Evolutionary conservation across 2,797 vertebrate genomes (phyloP), one percentile per base, ranked within the genome.

Genomic region (Cossypha niveicapilla): DNA sequence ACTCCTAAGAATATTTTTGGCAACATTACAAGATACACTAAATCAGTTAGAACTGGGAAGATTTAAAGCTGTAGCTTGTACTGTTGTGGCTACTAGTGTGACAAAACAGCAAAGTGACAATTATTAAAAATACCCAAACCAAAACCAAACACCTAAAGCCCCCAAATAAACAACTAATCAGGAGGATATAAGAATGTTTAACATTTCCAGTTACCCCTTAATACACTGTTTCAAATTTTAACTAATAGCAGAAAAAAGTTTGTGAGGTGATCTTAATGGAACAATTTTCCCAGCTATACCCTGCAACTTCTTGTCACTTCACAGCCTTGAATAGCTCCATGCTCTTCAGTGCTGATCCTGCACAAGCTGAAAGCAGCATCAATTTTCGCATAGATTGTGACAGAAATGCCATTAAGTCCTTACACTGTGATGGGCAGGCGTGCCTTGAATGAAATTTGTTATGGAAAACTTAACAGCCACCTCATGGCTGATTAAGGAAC

Each of bases 391-490:
- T 2, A 73, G 30, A 18, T n/a, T 86, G 34, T 61, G 79, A 83
- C 50, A 91, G 65, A 85, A 91, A 50, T 6, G 50, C 42, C 35
- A 51, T 47, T 67, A 75, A 51, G 41, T 68, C 50, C 35, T 74
- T 48, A 65, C 25, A 32, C 54, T 54, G 14, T 81, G 72, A 84
- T 88, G 32, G n/a, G 21, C 54, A 53, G 42, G 35, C 2, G 0
- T 96, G 89, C 50, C 45, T 88, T 72, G 93, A 92, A 86, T 90
- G 61, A 88, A 91, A 75, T 88, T 68, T 45, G 47, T 78, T 86
- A 51, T 51, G 58, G 87, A 68, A 93, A 92, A 77, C 42, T 77
- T 79, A 93, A 58, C 72, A 91, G 79, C 78, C 78, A 92, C 72
- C 71, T 83, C 66, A 93, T 78, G 90, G 90, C 54, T 91, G 92